Base-by-base conservation (phyloP, 2,113 vertebrate genomes). In the Dissostichus mawsoni region DNA sequence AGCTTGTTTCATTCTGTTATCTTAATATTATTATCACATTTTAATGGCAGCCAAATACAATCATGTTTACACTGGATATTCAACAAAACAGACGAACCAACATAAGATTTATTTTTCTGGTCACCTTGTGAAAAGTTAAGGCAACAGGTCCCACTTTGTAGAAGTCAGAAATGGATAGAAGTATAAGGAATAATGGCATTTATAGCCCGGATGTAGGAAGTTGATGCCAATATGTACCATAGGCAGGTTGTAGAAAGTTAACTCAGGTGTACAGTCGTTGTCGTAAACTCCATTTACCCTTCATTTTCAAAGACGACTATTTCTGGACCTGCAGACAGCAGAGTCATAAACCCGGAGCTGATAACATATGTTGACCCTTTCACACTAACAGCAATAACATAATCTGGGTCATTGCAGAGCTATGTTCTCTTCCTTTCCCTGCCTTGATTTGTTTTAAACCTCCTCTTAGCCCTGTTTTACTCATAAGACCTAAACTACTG, bases 61-160 rank as follows among this genome's bases (percentile, higher is more conserved):
- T 45, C 14, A 1, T 55, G 36, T 70, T 70, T 33, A 52, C 53
- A 3, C 52, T 17, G 33, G 44, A 11, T 18, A 33, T 52, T 71
- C 45, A 33, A 44, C 52, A 17, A 11, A 45, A 47, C 45, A 17
- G 51, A 44, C 65, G 5, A 52, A 51, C 65, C 2, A 18, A 51
- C 51, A 13, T 20, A 36, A 29, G 29, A 36, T 63, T 65, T 50
- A 33, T 75, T 76, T 69, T 65, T 45, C 25, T 50, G 50, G 65
- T 58, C 20, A 55, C 63, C n/a, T 33, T 48, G 62, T 68, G 13
- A 72, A 71, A 76, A 52, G 7, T 66, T 36, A 71, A 71, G 47
- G 45, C 45, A 59, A 12, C 36, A 51, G 3, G 16, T 33, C 55
- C 45, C 25, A 5, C 53, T 66, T 53, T n/a, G 45, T 11, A 29